phyloP scores from a whole-genome alignment of 2,797 vertebrate species.

The Sardinella longiceps region DNA sequence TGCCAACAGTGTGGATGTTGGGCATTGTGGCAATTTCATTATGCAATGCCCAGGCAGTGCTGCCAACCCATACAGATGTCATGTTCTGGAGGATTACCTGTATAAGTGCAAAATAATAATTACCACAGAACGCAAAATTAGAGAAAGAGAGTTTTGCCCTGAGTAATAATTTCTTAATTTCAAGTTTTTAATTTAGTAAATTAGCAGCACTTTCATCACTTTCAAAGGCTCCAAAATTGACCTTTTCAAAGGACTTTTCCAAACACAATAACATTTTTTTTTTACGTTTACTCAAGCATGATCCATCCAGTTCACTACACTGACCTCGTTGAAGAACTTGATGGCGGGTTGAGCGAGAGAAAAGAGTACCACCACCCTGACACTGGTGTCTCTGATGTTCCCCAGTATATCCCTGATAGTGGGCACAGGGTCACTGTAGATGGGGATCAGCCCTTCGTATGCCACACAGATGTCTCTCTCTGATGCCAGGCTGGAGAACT shows the following conservation, averaged over 20 bases:
- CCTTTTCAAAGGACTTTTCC: too few relatives aligned
- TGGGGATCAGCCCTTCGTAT: conserved; percentile 82
- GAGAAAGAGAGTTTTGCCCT: not conserved
- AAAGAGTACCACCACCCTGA: conserved; percentile 82
- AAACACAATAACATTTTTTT: too few relatives aligned
- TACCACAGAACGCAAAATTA: not conserved
- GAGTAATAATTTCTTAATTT: not conserved
- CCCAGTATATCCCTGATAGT: conserved; percentile 57
- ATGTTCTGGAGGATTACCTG: conserved; percentile 74
- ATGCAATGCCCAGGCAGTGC: conserved; percentile 79
- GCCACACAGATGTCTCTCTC: conserved; percentile 79
- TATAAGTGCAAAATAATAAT: not conserved
- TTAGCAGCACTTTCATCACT: too few relatives aligned
- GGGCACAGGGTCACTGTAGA: conserved; percentile 52
- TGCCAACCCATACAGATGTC: conserved; percentile 86
- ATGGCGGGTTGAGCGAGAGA: conserved; percentile 49
- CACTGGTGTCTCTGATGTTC: conserved; percentile 66
- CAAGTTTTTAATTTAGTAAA: not conserved
- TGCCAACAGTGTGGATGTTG: conserved; percentile 76
- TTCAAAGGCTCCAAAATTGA: not conserved
- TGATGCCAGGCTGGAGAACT: conserved; percentile 68
- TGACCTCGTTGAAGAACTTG: conserved; percentile 74
- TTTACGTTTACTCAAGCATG: too few relatives aligned
- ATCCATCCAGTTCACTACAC: not conserved
- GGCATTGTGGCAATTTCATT: conserved; percentile 59